Conservation (phyloP, 2,888 invertebrate species). For the Hirtodrosophila trivittata region DNA sequence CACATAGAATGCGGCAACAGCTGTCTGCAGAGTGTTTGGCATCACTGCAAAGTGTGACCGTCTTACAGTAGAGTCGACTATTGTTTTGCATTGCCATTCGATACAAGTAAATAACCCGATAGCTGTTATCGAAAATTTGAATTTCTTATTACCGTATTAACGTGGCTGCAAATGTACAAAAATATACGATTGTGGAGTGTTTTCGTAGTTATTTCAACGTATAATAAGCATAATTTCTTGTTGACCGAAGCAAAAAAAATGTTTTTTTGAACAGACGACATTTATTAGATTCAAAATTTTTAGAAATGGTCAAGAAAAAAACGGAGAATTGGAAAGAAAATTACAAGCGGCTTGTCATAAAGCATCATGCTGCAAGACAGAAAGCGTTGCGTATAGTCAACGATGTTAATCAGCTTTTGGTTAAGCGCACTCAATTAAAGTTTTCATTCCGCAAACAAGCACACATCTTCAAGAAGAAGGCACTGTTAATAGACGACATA, state of each 20-base stretch:
- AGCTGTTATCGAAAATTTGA: conserved; percentile 15
- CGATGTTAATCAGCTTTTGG: conserved; percentile 12
- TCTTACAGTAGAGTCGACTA: background rate
- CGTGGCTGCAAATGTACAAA: too few species aligned
- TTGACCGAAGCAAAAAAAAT: too few species aligned
- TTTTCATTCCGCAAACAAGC: background rate
- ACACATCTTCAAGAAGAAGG: conserved; percentile 16
- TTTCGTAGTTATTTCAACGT: too few species aligned
- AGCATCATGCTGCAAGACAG: conserved; percentile 9
- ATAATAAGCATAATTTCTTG: too few species aligned
- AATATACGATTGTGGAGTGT: too few species aligned
- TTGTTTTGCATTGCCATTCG: background rate
- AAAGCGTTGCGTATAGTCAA: conserved; percentile 2
- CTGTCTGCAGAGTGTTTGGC: conserved; percentile 23
- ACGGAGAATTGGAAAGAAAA: conserved; percentile 15
- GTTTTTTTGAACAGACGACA: too few species aligned
- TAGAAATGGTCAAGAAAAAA: conserved; percentile 1
- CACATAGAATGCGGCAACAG: conserved; percentile 27
- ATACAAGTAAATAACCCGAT: background rate
- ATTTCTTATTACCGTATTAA: too few species aligned
- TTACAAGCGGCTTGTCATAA: conserved; percentile 1
- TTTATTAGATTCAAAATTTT: too few species aligned
- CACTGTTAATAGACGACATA: conserved; percentile 1
- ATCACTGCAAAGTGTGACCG: conserved; percentile 22
- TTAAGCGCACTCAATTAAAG: conserved; percentile 1